A percentile compares a stretch with the other conserved stretches of the same genome.
Evolutionary conservation across 2,113 vertebrate species (phyloP).

Genomic region (Sceloporus undulatus): DNA sequence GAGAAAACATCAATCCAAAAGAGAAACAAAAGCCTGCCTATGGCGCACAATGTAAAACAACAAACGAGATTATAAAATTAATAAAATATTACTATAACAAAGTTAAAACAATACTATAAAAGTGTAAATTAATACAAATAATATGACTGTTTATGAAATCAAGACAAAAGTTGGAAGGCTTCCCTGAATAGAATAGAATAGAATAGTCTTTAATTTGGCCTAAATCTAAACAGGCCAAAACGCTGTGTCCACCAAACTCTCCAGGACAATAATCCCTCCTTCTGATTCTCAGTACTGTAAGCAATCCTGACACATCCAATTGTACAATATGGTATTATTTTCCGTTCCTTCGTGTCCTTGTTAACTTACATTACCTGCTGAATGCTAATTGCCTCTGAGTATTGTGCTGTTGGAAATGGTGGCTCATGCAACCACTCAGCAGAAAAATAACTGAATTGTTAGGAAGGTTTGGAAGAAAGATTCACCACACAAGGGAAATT

Average conservation of each 20-base stretch:
- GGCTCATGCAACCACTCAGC: not conserved
- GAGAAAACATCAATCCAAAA: too few relatives aligned
- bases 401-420: not conserved
- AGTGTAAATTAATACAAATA: too few relatives aligned
- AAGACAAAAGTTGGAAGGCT: too few relatives aligned
- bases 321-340: not conserved
- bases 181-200: too few relatives aligned
- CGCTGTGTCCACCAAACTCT: not conserved
- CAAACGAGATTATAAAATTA: too few relatives aligned
- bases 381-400: slow-evolving; percentile 13
- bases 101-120: too few relatives aligned
- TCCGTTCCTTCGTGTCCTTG: not conserved
- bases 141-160: too few relatives aligned
- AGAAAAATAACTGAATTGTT: not conserved
- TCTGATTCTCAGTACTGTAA: not conserved
- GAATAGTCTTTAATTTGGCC: too few relatives aligned
- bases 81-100: too few relatives aligned
- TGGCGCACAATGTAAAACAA: too few relatives aligned
- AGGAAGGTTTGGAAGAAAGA: not conserved
- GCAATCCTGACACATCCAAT: not conserved
- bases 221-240: not conserved
- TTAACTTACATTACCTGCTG: not conserved
- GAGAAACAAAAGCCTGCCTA: too few relatives aligned
- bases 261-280: not conserved
- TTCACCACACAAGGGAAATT: not conserved